Evolutionary conservation across 2,888 invertebrate species (phyloP), one percentile per base, ranked within the genome.

Genomic region (Drosophila subquinaria): DNA sequence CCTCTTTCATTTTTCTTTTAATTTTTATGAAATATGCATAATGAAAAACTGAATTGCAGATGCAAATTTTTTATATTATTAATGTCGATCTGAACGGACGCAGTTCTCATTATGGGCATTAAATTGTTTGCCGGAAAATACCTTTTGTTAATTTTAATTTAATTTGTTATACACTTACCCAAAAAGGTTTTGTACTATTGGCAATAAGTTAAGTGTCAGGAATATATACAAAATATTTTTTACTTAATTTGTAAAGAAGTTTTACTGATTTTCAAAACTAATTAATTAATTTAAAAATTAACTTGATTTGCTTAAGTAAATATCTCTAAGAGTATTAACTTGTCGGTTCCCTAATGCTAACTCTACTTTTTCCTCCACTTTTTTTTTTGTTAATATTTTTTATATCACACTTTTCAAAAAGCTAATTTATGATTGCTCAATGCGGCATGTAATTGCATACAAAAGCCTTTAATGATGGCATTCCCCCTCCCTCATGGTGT

Each of bases 371-470:
- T 1, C 1, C 35, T 35, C 35, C 1, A 27, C 43, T 59, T 64
- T 59, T 64, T 64, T 40, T 51, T 13, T 10, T 30, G 27, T 8
- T 2, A 10, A 20, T 47, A 20, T 61, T 65, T 73, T 70, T 40
- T 59, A 20, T 57, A 57, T 65, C 47, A 50, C 66, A 78, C 56
- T 74, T 69, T 69, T 66, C 4, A 35, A 74, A 86, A 84, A 83
- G 84, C 90, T 90, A 87, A 87, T 90, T 87, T 90, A 88, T 83
- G 79, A 88, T 88, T 87, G 88, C 73, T 69, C 89, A 88, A 86
- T 88, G 87, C 83, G 61, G 87, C 85, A 83, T 89, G 90, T 81
- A 88, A 89, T 86, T 89, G 87, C 87, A 81, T 88, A 74, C 88
- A 88, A 89, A 89, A 85, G 85, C 82, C 76, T 73, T 76, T 84